phyloP scores from a whole-genome alignment of 2,113 vertebrate species.

The Oreocharis arfaki region DNA sequence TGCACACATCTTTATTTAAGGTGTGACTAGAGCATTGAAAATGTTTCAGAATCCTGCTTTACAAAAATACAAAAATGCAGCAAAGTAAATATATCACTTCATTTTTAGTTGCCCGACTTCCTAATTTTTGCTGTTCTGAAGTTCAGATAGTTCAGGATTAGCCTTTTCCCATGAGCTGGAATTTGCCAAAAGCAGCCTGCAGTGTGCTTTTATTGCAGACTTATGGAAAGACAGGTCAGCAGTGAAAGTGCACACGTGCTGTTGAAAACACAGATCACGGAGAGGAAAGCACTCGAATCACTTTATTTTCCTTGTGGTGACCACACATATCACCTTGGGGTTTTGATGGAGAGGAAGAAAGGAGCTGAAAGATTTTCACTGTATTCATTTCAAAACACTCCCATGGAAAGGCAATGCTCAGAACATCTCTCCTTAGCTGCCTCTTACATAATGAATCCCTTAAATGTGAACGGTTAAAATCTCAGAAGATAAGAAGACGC shows the following conservation, averaged over 20 bases:
- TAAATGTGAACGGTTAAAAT: slow-evolving; percentile 94
- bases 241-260: not conserved
- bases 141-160: not conserved
- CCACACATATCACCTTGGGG: not conserved
- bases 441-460: slow-evolving; percentile 96
- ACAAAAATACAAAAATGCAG: not conserved
- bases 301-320: not conserved
- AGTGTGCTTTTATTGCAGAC: not conserved
- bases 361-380: not conserved
- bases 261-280: not conserved
- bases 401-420: not conserved
- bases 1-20: not conserved
- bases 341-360: not conserved
- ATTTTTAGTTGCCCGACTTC: not conserved
- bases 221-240: not conserved
- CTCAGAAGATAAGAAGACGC: slow-evolving; percentile 94
- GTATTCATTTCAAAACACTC: not conserved
- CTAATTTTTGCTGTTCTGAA: not conserved
- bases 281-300: not conserved
- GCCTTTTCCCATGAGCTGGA: not conserved
- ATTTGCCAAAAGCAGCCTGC: not conserved
- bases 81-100: not conserved
- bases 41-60: not conserved
- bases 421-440: slow-evolving; percentile 79
- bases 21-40: not conserved